These are phyloP conservation scores for Cherax destructor DNA, from an alignment of 1,140 invertebrate species.

Conservation along the genomic window DNA sequence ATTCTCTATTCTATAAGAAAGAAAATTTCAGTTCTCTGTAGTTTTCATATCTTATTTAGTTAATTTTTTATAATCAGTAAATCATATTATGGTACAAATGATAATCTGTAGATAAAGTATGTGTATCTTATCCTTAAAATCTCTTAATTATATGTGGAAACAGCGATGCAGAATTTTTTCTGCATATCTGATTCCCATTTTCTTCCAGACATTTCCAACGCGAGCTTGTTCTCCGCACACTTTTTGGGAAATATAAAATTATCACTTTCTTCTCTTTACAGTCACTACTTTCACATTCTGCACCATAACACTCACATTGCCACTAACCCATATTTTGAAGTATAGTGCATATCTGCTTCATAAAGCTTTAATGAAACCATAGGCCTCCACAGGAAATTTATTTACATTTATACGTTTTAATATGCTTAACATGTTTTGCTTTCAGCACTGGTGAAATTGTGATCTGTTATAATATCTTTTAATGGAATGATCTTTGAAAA, in stretches of 20 bases:
- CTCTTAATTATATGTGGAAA: conserved; percentile 34
- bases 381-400: neutral
- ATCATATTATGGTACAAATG: no score
- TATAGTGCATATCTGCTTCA: conserved; percentile 17
- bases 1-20: neutral
- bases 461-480: conserved; percentile 30
- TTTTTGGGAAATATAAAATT: neutral
- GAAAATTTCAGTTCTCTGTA: neutral
- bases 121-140: neutral
- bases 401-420: conserved; percentile 26
- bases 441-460: conserved; percentile 51
- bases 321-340: conserved; percentile 21
- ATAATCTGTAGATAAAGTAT: no score
- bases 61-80: no score
- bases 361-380: conserved; percentile 13
- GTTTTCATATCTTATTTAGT: neutral
- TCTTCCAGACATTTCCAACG: conserved; percentile 43
- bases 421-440: conserved; percentile 37
- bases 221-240: neutral
- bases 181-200: conserved; percentile 67
- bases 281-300: conserved; percentile 34
- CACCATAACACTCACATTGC: conserved; percentile 55
- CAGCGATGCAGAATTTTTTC: conserved; percentile 35
- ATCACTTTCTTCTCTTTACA: conserved; percentile 38
- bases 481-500: neutral